A percentile compares a stretch with the other conserved stretches of the same genome.
Evolutionary conservation across 2,113 vertebrate species (phyloP).

Genomic region (Melanotaenia duboulayi): DNA sequence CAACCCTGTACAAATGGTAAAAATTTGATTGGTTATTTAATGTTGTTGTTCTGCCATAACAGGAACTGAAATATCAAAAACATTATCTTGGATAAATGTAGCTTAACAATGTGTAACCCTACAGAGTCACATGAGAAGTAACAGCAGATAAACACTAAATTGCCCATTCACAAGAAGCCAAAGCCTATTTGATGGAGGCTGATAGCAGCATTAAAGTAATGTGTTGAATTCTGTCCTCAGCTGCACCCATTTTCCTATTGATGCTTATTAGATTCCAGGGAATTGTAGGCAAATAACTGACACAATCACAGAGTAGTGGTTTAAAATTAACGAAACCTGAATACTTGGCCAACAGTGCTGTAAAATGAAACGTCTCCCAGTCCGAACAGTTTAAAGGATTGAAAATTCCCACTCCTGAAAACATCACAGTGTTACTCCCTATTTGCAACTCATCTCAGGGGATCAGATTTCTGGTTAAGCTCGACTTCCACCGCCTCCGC

Average conservation of each 20-base stretch:
- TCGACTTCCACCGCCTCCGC: neutral
- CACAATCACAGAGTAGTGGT: neutral
- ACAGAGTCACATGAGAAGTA: too few relatives aligned
- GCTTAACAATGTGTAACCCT: too few relatives aligned
- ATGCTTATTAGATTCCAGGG: neutral
- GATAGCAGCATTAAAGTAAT: neutral
- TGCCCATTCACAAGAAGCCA: neutral
- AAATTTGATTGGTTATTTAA: neutral
- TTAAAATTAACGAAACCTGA: neutral
- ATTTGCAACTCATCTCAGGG: neutral
- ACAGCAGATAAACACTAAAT: neutral
- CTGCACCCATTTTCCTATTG: neutral
- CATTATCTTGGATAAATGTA: neutral
- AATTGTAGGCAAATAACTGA: neutral
- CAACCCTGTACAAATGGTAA: conserved; percentile 4
- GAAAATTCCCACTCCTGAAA: too few relatives aligned
- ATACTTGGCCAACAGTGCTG: neutral
- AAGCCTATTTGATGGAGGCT: neutral
- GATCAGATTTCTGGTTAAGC: neutral
- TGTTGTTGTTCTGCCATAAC: neutral
- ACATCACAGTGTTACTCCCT: too few relatives aligned
- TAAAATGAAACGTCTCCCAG: neutral
- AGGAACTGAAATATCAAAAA: too few relatives aligned
- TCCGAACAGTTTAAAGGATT: neutral
- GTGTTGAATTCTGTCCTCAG: neutral